A percentile compares a stretch with the other conserved stretches of the same genome.
These are phyloP conservation scores for Rotaria sp. DNA, from an alignment of 2,888 invertebrate genomes.

Conservation along the genomic window DNA sequence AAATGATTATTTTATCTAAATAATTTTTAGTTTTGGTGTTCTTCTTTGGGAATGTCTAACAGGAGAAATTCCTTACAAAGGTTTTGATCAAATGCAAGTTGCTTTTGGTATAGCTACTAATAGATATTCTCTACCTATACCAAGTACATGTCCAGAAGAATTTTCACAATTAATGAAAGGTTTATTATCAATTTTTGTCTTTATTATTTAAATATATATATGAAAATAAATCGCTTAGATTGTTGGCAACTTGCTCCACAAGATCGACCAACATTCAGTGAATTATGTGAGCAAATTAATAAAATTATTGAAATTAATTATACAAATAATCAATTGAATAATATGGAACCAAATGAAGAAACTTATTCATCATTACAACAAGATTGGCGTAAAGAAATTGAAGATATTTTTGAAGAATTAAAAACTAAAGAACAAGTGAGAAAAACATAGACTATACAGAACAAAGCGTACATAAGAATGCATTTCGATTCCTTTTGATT, in stretches of 20 bases:
- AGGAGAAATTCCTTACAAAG: conserved; percentile 91
- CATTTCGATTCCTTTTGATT: no score
- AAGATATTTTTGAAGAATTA: conserved; percentile 81
- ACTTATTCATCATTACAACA: conserved; percentile 91
- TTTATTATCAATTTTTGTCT: background rate
- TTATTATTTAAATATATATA: background rate
- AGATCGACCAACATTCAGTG: conserved; percentile 75
- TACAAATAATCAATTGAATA: conserved; percentile 74
- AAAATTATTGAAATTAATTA: conserved; percentile 76
- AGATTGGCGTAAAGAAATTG: conserved; percentile 87
- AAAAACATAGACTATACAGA: no score
- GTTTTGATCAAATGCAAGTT: conserved; percentile 81
- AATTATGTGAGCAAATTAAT: conserved; percentile 73
- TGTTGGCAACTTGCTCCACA: conserved; percentile 90
- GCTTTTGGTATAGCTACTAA: conserved; percentile 93
- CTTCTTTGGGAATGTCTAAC: conserved; percentile 90
- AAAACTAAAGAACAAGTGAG: conserved; percentile 91
- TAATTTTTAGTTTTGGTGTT: conserved; percentile 68
- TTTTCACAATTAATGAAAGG: conserved; percentile 82
- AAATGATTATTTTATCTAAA: no score
- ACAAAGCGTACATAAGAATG: no score
- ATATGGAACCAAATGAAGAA: conserved; percentile 66
- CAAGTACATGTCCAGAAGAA: conserved; percentile 82
- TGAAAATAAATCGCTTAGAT: conserved; percentile 19
- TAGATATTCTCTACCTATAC: conserved; percentile 86